These are phyloP conservation scores for Sinonovacula constricta DNA, from an alignment of 1,140 invertebrate species.

Conservation along the genomic window DNA sequence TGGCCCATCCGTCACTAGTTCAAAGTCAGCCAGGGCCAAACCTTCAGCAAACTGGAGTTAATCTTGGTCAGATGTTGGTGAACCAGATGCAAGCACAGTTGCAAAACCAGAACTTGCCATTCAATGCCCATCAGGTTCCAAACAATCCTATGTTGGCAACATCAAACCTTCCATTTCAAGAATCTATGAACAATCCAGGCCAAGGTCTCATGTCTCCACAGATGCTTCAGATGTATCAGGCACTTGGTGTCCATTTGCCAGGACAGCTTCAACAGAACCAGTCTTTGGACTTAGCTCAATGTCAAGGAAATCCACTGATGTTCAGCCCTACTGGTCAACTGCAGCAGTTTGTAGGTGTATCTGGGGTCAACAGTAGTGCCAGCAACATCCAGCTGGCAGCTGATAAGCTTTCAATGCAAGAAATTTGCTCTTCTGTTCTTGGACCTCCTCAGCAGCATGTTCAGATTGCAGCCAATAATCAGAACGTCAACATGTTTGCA, in stretches of 20 bases:
- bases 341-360: too few species aligned
- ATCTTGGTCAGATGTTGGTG: background rate
- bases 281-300: background rate
- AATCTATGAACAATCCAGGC: background rate
- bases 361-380: too few species aligned
- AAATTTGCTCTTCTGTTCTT: background rate
- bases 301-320: background rate
- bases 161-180: background rate
- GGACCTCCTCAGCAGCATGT: background rate
- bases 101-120: background rate
- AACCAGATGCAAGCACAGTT: background rate
- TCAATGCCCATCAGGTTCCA: background rate
- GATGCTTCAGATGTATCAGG: constrained; percentile 31
- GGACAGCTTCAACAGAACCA: background rate
- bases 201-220: background rate
- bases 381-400: background rate
- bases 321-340: background rate
- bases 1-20: too few species aligned
- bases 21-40: too few species aligned
- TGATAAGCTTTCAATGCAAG: background rate
- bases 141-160: background rate
- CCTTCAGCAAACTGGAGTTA: too few species aligned
- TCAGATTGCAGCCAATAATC: background rate
- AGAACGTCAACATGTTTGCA: background rate
- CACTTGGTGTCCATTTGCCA: constrained; percentile 17